Evolutionary conservation across 2,113 vertebrate species (phyloP), one percentile per base, ranked within the genome.

Genomic region (Vulpes lagopus): DNA sequence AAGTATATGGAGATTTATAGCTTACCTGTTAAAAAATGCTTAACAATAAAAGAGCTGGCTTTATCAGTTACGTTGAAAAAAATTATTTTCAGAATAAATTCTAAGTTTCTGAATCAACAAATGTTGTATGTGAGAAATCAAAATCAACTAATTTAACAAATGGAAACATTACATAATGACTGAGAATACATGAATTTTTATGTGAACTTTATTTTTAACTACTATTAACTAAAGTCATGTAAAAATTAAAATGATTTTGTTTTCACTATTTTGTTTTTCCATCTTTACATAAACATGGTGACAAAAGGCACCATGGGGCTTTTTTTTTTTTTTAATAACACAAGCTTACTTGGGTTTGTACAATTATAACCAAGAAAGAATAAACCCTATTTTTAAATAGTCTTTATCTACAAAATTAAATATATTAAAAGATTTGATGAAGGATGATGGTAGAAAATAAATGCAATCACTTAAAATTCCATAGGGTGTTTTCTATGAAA

Each of bases 361-460:
- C 16, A 87, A 64, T 59, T 67, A 94, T 74, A 95, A 69, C n/a
- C 32, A 64, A n/a, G 27, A 93, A 73, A 94, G 14, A 93, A 89
- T 43, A 96, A 86, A 96, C 91, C 73, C 38, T 43, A 95, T 92
- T 71, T 49, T 16, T 71, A 62, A 96, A 74, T 2, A 90, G 20
- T 49, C 2, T 59, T 95, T 71, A 94, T 23, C 30, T n/a, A 95
- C 43, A 93, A 86, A 95, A 74, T 74, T 94, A n/a, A 96, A 91
- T 91, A 51, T 32, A 64, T 81, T 83, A 65, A 62, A 93, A 94
- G 35, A 27, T 17, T n/a, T 62, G 27, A 73, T 91, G 11, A 97
- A 91, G 76, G 53, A 82, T 53, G 22, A 57, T 60, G 11, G 4
- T 55, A 94, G 85, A 97, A 97, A 96, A 97, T 73, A 81, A 97